Conservation (phyloP, 2,888 invertebrate genomes). For the Plagodis dolabraria region DNA sequence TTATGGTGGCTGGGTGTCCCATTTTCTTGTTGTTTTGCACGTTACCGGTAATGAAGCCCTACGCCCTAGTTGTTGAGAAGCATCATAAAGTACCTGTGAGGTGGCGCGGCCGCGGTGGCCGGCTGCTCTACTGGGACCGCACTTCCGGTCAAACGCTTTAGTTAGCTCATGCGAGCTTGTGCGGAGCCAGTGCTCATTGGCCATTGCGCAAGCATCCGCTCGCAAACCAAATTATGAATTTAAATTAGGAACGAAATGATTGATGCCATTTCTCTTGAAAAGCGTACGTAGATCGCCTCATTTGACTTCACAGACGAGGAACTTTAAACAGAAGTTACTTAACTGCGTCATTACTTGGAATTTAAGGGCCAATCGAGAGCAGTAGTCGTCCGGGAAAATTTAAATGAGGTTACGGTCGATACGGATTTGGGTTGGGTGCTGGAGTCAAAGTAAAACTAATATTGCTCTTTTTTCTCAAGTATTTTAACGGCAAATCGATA, state of each 20-base stretch:
- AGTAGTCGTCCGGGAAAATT: conserved; percentile 15
- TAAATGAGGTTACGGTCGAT: conserved; percentile 24
- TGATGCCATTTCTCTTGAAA: conserved; percentile 38
- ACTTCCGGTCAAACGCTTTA: conserved; percentile 71
- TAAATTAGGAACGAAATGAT: conserved; percentile 50
- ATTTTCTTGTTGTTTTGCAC: conserved; percentile 52
- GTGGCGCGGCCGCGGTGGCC: conserved; percentile 12
- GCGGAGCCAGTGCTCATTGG: conserved; percentile 36
- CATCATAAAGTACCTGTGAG: conserved; percentile 51
- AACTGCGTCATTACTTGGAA: conserved; percentile 33
- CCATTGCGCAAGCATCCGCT: conserved; percentile 71
- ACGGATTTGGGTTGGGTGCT: conserved; percentile 1
- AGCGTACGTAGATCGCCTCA: conserved; percentile 32
- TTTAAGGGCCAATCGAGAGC: conserved; percentile 19
- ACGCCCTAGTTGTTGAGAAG: conserved; percentile 56
- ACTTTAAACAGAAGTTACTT: conserved; percentile 33
- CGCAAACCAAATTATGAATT: conserved; percentile 54
- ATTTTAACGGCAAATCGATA: conserved; percentile 14
- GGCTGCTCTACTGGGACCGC: conserved; percentile 44
- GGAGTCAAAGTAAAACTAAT: not conserved
- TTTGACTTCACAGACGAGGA: conserved; percentile 34
- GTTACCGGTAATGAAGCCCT: conserved; percentile 52
- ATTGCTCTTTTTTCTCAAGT: conserved; percentile 12
- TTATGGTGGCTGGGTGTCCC: conserved; percentile 43
- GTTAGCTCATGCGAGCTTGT: conserved; percentile 52